phyloP scores from a whole-genome alignment of 2,797 vertebrate genomes.

The Champsocephalus gunnari region DNA sequence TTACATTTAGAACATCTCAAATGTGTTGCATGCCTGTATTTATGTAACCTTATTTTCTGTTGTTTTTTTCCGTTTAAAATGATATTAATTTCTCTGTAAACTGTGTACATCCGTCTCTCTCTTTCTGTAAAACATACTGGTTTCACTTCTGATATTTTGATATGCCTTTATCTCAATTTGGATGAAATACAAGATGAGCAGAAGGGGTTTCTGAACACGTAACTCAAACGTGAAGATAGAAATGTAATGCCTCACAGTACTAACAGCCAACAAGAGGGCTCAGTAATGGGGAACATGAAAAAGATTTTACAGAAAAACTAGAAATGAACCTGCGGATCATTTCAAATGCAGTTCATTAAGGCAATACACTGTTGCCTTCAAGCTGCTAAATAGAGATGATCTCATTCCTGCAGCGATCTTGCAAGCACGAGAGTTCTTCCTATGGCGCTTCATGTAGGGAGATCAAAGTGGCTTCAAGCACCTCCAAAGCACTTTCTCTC shows the following conservation, averaged over 20 bases:
- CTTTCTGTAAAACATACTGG: neutral
- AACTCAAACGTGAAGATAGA: neutral
- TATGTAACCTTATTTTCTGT: no score
- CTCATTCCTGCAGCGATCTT: slow-evolving; percentile 34
- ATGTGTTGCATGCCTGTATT: no score
- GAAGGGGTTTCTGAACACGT: neutral
- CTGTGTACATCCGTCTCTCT: no score
- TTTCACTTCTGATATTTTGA: neutral
- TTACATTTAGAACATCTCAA: no score
- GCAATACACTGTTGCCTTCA: slow-evolving; percentile 5
- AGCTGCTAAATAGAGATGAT: slow-evolving; percentile 31
- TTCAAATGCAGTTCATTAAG: slow-evolving; percentile 37
- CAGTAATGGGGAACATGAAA: neutral
- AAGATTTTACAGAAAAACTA: neutral
- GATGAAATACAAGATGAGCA: neutral
- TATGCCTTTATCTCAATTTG: neutral
- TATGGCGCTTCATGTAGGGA: slow-evolving; percentile 7
- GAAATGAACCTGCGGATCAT: slow-evolving; percentile 1
- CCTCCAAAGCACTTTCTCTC: slow-evolving; percentile 34
- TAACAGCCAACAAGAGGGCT: neutral
- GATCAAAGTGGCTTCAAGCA: slow-evolving; percentile 59
- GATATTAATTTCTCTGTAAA: no score
- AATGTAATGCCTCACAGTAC: neutral
- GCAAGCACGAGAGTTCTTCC: slow-evolving; percentile 15
- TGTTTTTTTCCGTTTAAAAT: no score